Evolutionary conservation across 2,888 invertebrate species (phyloP), one percentile per base, ranked within the genome.

Genomic region (Napeogenes inachia): DNA sequence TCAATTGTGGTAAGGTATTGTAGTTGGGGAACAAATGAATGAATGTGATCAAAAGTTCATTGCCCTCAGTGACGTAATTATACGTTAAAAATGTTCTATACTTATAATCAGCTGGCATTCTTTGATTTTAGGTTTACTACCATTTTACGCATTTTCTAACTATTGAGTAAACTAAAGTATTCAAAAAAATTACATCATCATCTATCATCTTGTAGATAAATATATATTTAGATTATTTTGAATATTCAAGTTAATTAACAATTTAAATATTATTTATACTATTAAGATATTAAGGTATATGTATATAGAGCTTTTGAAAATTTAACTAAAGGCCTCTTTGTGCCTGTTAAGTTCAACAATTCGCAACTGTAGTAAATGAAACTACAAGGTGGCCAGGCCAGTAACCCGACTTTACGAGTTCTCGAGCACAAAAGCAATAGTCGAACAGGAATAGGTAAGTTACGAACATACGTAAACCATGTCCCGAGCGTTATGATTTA

Each of bases 401-500:
- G 64, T 71, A 70, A 69, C 70, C 71, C 66, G 55, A 61, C 63
- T 70, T 70, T 70, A 70, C 70, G 68, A 70, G 69, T 68, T 61
- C 61, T 64, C 75, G 71, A 71, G 75, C 80, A 85, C 79, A 84
- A 85, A 84, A 81, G 82, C 82, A 82, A 80, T 85, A 84, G 79
- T 74, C 75, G 78, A 79, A 81, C 82, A 82, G 81, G 82, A 81
- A 82, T 79, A 76, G 69, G 75, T 74, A 73, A 76, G 74, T 75
- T 73, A 76, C 75, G 70, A 74, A 74, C 74, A 74, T 75, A 75
- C 73, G 64, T 69, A 67, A 69, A 63, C 68, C 62, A 62, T 67
- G 74, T 73, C 75, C 72, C 73, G 68, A 73, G 60, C 50, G 78
- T 79, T 83, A 82, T 88, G 86, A 88, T 86, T 88, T 86, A 88